Percentiles rank a stretch among this genome's conserved stretches.
phyloP scores from a whole-genome alignment of 2,113 vertebrate species.

The Nothobranchius furzeri region DNA sequence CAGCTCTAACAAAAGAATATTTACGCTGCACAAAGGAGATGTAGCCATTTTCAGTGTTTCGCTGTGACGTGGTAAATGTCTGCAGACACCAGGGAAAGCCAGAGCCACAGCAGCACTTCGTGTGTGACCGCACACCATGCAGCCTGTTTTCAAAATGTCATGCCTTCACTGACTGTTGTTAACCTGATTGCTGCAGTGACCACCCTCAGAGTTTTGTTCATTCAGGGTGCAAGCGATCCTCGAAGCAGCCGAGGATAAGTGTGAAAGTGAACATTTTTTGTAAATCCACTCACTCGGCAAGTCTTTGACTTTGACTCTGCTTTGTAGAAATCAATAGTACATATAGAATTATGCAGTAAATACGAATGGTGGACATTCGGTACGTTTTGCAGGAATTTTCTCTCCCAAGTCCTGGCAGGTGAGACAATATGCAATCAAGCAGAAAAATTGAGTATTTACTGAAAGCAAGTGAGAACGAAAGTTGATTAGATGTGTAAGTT shows the following conservation, averaged over 20 bases:
- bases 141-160: constrained; percentile 15
- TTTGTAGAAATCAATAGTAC: not conserved
- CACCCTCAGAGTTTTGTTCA: not conserved
- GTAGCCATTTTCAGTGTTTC: constrained; percentile 6
- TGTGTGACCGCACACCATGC: constrained; percentile 7
- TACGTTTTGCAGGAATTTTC: not conserved
- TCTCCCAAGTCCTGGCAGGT: too few species aligned
- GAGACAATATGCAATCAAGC: not conserved
- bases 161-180: constrained; percentile 5
- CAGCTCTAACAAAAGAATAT: constrained; percentile 11
- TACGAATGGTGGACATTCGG: not conserved
- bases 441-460: not conserved
- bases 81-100: constrained; percentile 19
- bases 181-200: constrained; percentile 2
- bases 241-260: not conserved
- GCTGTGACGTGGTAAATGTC: constrained; percentile 17
- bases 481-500: not conserved
- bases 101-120: constrained; percentile 16
- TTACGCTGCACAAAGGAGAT: constrained; percentile 11
- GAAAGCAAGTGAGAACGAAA: not conserved
- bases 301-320: not conserved
- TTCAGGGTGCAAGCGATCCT: constrained; percentile 18
- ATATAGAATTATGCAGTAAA: not conserved
- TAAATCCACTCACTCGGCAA: not conserved
- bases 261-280: not conserved